These are phyloP conservation scores for Heliconius hewitsoni DNA, from an alignment of 1,140 invertebrate species.

Conservation along the genomic window DNA sequence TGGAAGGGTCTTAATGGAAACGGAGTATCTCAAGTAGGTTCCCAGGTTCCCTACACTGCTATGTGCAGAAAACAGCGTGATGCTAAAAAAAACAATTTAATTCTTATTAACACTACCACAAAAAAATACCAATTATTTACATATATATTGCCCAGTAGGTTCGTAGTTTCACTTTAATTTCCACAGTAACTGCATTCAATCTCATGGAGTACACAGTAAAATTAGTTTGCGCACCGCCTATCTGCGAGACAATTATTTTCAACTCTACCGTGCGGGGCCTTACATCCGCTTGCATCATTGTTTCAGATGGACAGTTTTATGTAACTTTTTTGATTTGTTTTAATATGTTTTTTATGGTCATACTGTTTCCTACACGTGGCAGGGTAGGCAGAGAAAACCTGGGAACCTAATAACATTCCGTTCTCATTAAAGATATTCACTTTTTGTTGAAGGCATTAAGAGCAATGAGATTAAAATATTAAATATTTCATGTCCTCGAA, in stretches of 20 bases:
- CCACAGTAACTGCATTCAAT: slow-evolving; percentile 49
- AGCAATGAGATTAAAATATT: no score
- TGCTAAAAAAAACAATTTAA: no score
- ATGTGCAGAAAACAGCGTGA: no score
- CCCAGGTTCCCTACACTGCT: no score
- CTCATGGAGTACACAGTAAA: slow-evolving; percentile 54
- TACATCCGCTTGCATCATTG: slow-evolving; percentile 61
- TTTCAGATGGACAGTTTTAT: slow-evolving; percentile 48
- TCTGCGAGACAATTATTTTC: slow-evolving; percentile 74
- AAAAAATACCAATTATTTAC: background rate
- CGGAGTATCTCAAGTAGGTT: no score
- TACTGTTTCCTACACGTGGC: background rate
- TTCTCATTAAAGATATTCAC: no score
- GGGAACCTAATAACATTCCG: no score
- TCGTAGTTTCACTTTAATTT: slow-evolving; percentile 33
- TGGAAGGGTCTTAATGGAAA: no score
- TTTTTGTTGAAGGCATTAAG: no score
- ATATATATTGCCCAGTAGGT: background rate
- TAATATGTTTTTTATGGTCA: background rate
- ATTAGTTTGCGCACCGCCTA: slow-evolving; percentile 64
- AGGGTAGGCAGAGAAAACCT: no score
- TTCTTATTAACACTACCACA: background rate
- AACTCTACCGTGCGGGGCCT: slow-evolving; percentile 60
- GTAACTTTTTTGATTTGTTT: slow-evolving; percentile 4
- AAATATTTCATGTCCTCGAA: no score